A percentile compares a stretch with the other conserved stretches of the same genome.
Conservation (phyloP, 2,888 invertebrate species). For the Escarpia spicata region DNA sequence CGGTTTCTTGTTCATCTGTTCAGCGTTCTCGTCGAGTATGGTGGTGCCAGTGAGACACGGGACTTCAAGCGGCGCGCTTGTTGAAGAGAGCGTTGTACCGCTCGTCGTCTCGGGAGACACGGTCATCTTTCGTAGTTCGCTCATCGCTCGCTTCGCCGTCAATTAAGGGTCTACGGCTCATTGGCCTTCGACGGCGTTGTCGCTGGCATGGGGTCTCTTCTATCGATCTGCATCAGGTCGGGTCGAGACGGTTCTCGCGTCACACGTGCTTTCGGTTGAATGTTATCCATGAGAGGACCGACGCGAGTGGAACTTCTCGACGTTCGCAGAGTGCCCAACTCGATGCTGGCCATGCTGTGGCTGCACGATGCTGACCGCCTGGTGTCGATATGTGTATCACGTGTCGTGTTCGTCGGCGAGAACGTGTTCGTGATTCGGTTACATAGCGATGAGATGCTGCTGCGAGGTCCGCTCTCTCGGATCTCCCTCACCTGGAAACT, state of each 20-base stretch:
- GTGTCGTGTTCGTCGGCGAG: neutral
- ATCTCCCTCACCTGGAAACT: neutral
- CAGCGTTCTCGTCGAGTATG: neutral
- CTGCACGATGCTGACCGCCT: neutral
- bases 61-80: neutral
- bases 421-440: neutral
- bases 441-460: neutral
- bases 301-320: neutral
- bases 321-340: neutral
- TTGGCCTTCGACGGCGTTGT: neutral
- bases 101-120: neutral
- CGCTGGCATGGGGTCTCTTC: neutral
- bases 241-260: neutral
- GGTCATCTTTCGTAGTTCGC: neutral
- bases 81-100: neutral
- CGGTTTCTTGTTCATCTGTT: neutral
- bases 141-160: neutral
- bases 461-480: neutral
- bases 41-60: neutral
- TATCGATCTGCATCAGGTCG: neutral
- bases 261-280: neutral
- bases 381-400: neutral
- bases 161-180: neutral
- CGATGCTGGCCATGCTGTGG: neutral
- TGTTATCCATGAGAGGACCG: neutral